These are phyloP conservation scores for Podarcis lilfordi DNA, from an alignment of 2,797 vertebrate genomes.

Conservation along the genomic window DNA sequence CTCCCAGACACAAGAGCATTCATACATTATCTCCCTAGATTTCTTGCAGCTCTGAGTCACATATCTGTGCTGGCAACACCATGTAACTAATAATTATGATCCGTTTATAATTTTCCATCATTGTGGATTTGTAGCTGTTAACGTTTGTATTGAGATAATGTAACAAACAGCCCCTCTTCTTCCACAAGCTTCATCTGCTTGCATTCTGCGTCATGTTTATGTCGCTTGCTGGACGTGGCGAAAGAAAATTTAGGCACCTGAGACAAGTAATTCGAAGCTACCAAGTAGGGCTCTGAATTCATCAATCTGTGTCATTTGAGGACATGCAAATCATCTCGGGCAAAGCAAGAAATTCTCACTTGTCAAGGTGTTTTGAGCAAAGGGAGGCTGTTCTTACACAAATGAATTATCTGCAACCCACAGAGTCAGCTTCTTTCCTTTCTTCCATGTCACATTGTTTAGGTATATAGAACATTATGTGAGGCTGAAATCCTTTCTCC, in stretches of 20 bases:
- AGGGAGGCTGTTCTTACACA: slow-evolving; percentile 26
- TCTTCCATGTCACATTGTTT: slow-evolving; percentile 41
- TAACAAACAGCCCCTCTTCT: not conserved
- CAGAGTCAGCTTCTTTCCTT: slow-evolving; percentile 52
- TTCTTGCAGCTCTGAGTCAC: slow-evolving; percentile 45
- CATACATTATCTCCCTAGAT: slow-evolving; percentile 35
- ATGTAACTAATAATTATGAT: slow-evolving; percentile 58
- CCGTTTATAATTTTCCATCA: slow-evolving; percentile 21
- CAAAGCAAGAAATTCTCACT: slow-evolving; percentile 29
- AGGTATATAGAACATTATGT: slow-evolving; percentile 22
- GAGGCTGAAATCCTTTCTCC: slow-evolving; percentile 23
- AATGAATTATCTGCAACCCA: not conserved
- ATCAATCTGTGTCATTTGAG: slow-evolving; percentile 45
- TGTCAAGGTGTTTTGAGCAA: not conserved
- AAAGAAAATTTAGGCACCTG: slow-evolving; percentile 45
- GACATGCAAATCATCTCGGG: slow-evolving; percentile 47
- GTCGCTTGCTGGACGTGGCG: slow-evolving; percentile 32
- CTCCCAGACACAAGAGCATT: slow-evolving; percentile 32
- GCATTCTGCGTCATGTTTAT: slow-evolving; percentile 31
- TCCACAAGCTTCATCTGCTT: not conserved
- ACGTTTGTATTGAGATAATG: not conserved
- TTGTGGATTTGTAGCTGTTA: slow-evolving; percentile 33
- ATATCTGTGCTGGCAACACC: slow-evolving; percentile 27
- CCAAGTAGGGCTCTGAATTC: slow-evolving; percentile 44
- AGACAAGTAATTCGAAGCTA: slow-evolving; percentile 47